Conservation (phyloP, 2,888 invertebrate genomes). For the Dryadula phaetusa region DNA sequence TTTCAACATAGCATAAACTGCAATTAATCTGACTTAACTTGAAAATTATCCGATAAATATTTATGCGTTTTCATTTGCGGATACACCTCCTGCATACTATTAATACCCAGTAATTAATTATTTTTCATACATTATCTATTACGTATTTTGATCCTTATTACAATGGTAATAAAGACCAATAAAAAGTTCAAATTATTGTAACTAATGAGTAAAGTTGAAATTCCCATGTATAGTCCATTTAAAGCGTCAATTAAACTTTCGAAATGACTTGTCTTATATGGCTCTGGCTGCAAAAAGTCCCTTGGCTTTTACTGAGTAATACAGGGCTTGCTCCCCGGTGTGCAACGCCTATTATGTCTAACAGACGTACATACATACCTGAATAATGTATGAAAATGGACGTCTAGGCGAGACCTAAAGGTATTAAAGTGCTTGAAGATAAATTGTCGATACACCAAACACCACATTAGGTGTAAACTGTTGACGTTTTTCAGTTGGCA, state of each 20-base stretch:
- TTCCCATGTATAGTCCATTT: constrained; percentile 47
- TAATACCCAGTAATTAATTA: constrained; percentile 27
- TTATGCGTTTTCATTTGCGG: constrained; percentile 30
- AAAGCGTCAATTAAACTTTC: constrained; percentile 55
- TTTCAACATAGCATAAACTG: constrained; percentile 21
- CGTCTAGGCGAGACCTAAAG: constrained; percentile 24
- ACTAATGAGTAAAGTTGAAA: constrained; percentile 41
- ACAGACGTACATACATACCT: constrained; percentile 28
- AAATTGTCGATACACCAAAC: constrained; percentile 17
- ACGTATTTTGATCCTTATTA: constrained; percentile 14
- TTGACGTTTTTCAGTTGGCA: constrained; percentile 2
- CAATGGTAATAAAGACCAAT: constrained; percentile 7
- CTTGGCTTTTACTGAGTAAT: constrained; percentile 39
- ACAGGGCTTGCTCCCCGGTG: constrained; percentile 40
- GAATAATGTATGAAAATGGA: constrained; percentile 38
- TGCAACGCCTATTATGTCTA: constrained; percentile 44
- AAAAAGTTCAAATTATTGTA: constrained; percentile 23
- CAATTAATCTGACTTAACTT: constrained; percentile 30
- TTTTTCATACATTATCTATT: constrained; percentile 1
- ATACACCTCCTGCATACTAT: constrained; percentile 26
- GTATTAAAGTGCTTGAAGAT: constrained; percentile 15
- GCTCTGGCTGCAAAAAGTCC: constrained; percentile 43
- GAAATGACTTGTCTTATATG: constrained; percentile 57
- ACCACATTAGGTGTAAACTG: constrained; percentile 25
- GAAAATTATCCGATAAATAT: constrained; percentile 29